These are phyloP conservation scores for Heliangelus exortis DNA, from an alignment of 2,797 vertebrate species.

Conservation along the genomic window DNA sequence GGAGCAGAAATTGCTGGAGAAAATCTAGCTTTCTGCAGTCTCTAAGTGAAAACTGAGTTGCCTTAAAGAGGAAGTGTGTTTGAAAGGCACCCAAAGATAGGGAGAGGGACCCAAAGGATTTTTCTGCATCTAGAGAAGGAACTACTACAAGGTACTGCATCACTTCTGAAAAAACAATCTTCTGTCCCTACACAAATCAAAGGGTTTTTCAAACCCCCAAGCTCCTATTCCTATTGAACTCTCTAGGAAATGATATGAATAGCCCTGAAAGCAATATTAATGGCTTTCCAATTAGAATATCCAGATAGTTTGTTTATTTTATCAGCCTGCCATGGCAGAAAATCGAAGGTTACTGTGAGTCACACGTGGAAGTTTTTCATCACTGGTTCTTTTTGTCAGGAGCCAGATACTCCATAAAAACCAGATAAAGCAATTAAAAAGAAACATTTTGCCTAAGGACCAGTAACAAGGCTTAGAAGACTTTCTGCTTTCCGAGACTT, in stretches of 20 bases:
- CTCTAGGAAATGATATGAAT: not conserved
- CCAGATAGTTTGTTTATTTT: constrained; percentile 1
- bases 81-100: fast-evolving
- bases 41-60: not conserved
- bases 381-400: not conserved
- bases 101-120: not conserved
- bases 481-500: constrained; percentile 24
- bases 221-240: not conserved
- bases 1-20: not conserved
- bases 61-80: fast-evolving
- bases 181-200: not conserved
- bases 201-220: not conserved
- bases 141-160: fast-evolving
- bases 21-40: not conserved
- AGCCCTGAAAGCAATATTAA: constrained; percentile 17
- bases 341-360: not conserved
- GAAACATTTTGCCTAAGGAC: constrained; percentile 40
- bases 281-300: constrained; percentile 30
- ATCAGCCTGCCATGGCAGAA: not conserved
- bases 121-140: not conserved
- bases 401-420: not conserved
- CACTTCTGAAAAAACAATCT: not conserved
- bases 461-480: constrained; percentile 19
- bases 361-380: not conserved
- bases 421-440: constrained; percentile 7